Conservation (phyloP, 2,888 invertebrate species). For the Scaptomyza cyrtandrae region DNA sequence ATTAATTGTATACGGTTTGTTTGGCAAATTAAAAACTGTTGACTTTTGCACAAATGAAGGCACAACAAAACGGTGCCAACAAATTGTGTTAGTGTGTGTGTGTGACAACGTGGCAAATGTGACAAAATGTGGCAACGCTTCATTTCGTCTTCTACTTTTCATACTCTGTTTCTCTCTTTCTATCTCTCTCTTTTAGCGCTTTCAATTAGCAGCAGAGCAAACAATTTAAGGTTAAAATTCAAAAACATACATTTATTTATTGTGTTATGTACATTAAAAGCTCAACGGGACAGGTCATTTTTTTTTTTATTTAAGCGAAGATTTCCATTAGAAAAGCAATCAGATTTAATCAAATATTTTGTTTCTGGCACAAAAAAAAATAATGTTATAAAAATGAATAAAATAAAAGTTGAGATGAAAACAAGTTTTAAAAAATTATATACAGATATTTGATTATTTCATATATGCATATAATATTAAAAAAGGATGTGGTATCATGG, state of each 20-base stretch:
- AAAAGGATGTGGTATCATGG: no score
- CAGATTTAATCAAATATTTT: background rate
- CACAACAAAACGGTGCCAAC: constrained; percentile 31
- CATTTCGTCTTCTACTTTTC: background rate
- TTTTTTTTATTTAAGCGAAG: background rate
- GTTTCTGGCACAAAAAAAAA: background rate
- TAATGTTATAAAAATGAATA: no score
- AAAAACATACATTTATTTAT: constrained; percentile 1
- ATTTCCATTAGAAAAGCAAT: background rate
- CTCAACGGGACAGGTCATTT: background rate
- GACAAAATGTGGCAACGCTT: constrained; percentile 33
- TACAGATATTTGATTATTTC: no score
- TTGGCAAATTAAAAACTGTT: constrained; percentile 78
- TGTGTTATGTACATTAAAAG: background rate
- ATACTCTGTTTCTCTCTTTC: background rate
- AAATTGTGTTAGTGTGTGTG: constrained; percentile 1
- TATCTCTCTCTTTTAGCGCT: constrained; percentile 25
- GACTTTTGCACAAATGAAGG: constrained; percentile 66
- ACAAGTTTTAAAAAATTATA: no score
- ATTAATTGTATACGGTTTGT: constrained; percentile 75
- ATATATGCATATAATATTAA: no score
- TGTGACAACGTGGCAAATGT: constrained; percentile 34
- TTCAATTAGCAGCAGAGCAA: constrained; percentile 61
- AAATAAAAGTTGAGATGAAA: no score
- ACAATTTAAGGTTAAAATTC: constrained; percentile 18